Conservation (phyloP, 2,888 invertebrate genomes). For the Andricus curvator region DNA sequence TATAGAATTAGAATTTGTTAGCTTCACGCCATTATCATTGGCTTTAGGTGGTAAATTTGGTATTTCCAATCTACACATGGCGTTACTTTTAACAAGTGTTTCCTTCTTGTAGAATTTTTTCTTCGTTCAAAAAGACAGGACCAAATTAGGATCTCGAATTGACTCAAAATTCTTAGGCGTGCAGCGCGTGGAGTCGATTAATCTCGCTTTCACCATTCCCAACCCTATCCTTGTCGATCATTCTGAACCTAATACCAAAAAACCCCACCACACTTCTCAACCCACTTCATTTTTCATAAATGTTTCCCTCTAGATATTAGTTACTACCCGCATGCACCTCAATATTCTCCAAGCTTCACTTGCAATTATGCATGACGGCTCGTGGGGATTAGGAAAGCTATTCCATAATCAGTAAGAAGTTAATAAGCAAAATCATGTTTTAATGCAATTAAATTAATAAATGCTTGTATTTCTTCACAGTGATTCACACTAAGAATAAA, state of each 20-base stretch:
- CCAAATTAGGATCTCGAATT: conserved; percentile 32
- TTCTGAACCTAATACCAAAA: conserved; percentile 19
- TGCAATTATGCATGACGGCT: conserved; percentile 48
- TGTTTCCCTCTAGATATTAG: conserved; percentile 53
- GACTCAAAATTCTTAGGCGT: background rate
- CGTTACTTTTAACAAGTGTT: background rate
- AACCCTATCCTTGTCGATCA: conserved; percentile 24
- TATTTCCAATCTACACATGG: background rate
- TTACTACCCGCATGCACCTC: conserved; percentile 54
- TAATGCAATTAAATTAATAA: background rate
- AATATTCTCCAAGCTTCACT: conserved; percentile 43
- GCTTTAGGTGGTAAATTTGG: background rate
- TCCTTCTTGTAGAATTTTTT: conserved; percentile 10
- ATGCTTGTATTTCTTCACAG: background rate
- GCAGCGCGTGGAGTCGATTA: conserved; percentile 69
- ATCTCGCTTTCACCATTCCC: conserved; percentile 60
- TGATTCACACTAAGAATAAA: background rate
- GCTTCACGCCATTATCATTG: background rate
- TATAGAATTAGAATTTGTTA: background rate
- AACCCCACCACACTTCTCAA: conserved; percentile 65
- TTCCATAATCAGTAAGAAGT: background rate
- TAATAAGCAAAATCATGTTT: background rate
- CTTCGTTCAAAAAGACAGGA: conserved; percentile 6
- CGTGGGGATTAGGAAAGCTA: background rate
- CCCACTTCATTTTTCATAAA: conserved; percentile 54